Percentiles rank a stretch among this genome's conserved stretches.
phyloP scores from a whole-genome alignment of 2,797 vertebrate species.

The Sylvilagus floridanus region DNA sequence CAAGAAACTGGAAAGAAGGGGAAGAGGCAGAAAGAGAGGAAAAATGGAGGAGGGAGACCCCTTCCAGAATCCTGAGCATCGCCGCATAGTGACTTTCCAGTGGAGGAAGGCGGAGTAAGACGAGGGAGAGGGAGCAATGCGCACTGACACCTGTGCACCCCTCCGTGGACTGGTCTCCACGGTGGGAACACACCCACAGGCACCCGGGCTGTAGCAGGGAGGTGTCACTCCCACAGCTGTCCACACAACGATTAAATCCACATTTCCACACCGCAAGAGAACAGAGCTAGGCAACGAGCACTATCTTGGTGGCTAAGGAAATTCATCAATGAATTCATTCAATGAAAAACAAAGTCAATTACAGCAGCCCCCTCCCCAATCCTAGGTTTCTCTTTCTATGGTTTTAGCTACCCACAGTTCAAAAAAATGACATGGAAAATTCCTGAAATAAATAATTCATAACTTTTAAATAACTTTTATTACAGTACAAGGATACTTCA shows the following conservation, averaged over 20 bases:
- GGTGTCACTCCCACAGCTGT: background rate
- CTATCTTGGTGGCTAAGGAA: background rate
- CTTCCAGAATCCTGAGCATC: background rate
- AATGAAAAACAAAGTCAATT: background rate
- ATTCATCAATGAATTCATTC: background rate
- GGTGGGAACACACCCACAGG: background rate
- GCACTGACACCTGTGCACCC: background rate
- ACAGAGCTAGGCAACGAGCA: background rate
- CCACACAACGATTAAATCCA: background rate
- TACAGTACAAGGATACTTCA: background rate
- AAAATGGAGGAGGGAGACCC: background rate
- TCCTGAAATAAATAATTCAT: background rate
- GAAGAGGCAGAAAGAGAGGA: background rate
- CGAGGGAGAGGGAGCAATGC: background rate
- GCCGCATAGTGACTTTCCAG: background rate
- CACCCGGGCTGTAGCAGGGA: rapidly evolving
- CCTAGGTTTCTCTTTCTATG: background rate
- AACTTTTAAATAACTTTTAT: background rate
- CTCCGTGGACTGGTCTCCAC: background rate
- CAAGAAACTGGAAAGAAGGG: background rate
- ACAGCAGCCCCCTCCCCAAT: background rate
- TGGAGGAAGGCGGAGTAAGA: background rate
- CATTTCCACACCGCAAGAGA: background rate
- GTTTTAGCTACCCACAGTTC: background rate
- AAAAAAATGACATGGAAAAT: background rate